Evolutionary conservation across 2,888 invertebrate species (phyloP).

Genomic region (Chromoteleia sp.): DNA sequence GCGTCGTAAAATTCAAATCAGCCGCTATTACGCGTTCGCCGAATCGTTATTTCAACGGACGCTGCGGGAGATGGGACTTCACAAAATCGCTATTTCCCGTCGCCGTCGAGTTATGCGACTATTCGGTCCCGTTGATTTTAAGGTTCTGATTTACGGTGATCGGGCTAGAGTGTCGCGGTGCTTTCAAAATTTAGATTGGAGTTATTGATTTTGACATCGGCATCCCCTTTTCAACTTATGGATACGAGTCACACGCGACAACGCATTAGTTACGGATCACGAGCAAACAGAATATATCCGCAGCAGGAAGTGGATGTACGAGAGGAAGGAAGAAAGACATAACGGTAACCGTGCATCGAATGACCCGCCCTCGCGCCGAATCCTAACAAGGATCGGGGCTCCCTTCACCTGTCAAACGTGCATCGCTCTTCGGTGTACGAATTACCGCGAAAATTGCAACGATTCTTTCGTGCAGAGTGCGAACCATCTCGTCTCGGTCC

Average conservation of each 20-base stretch:
- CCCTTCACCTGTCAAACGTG: slow-evolving; percentile 65
- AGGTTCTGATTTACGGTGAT: slow-evolving; percentile 32
- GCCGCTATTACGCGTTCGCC: slow-evolving; percentile 73
- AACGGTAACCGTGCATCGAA: slow-evolving; percentile 74
- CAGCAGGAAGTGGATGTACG: slow-evolving; percentile 52
- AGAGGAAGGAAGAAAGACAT: slow-evolving; percentile 63
- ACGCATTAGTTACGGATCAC: slow-evolving; percentile 74
- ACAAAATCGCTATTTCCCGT: slow-evolving; percentile 56
- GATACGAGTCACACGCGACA: slow-evolving; percentile 74
- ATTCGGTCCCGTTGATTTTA: slow-evolving; percentile 46
- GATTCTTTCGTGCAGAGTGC: slow-evolving; percentile 12
- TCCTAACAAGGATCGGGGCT: slow-evolving; percentile 63
- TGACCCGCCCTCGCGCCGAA: slow-evolving; percentile 70
- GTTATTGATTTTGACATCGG: slow-evolving; percentile 72
- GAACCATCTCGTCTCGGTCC: too few relatives aligned
- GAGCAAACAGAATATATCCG: slow-evolving; percentile 75
- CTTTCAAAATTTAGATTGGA: not conserved
- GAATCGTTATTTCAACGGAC: slow-evolving; percentile 63
- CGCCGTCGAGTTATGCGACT: slow-evolving; percentile 53
- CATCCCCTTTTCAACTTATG: slow-evolving; percentile 62
- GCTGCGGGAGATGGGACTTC: slow-evolving; percentile 47
- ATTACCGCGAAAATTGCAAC: slow-evolving; percentile 34
- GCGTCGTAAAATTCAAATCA: slow-evolving; percentile 82
- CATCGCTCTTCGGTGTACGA: slow-evolving; percentile 31
- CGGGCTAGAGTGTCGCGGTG: slow-evolving; percentile 9